Conservation (phyloP, 30 jellyfish, hydroid and myxozoan genomes). For the Mastigias papua region DNA sequence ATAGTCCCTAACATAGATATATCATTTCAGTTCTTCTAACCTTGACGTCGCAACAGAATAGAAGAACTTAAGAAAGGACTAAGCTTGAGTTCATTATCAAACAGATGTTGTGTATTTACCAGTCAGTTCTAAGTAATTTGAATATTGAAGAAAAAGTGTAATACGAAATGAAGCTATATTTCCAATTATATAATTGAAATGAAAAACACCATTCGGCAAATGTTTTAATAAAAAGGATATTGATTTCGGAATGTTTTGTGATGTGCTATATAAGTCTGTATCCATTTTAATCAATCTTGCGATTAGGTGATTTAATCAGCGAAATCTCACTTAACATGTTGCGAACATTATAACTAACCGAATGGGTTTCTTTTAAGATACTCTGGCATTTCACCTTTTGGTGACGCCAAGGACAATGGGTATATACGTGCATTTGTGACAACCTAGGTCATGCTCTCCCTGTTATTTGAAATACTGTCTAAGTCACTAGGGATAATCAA, state of each 20-base stretch:
- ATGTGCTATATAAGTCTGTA: slow-evolving; percentile 10
- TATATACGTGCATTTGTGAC: background rate
- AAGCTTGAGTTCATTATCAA: too few species aligned
- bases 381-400: slow-evolving; percentile 7
- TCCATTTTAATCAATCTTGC: slow-evolving; percentile 42
- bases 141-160: background rate
- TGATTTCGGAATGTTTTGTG: slow-evolving; percentile 43
- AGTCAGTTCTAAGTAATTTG: background rate
- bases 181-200: background rate
- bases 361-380: slow-evolving; percentile 2
- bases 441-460: slow-evolving; percentile 73
- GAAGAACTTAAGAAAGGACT: too few species aligned
- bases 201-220: slow-evolving; percentile 9
- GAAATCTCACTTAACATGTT: slow-evolving; percentile 30
- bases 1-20: too few species aligned
- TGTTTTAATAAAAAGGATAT: background rate
- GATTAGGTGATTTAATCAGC: slow-evolving; percentile 30
- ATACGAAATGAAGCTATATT: background rate
- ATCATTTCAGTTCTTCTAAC: too few species aligned
- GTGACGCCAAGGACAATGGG: slow-evolving; percentile 52
- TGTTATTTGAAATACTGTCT: slow-evolving; percentile 20
- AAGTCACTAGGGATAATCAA: slow-evolving; percentile 51
- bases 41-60: too few species aligned
- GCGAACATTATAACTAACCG: slow-evolving; percentile 29
- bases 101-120: too few species aligned